These are phyloP conservation scores for Dendrolimus kikuchii DNA, from an alignment of 1,140 invertebrate species.

Conservation along the genomic window DNA sequence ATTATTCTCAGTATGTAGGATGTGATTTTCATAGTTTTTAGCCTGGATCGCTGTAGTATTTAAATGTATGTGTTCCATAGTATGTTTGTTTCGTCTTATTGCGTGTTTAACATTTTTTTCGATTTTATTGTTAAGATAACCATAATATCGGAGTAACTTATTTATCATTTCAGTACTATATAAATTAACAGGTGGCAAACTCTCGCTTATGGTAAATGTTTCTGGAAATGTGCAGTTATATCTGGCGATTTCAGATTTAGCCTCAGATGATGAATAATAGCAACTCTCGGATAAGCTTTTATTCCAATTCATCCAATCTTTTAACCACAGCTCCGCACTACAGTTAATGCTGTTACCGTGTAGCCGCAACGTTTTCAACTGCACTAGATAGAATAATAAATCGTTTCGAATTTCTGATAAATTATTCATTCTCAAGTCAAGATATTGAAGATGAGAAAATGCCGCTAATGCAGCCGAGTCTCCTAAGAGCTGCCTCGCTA, in stretches of 20 bases:
- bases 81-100: conserved; percentile 11
- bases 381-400: conserved; percentile 79
- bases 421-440: conserved; percentile 80
- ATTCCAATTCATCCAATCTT: conserved; percentile 75
- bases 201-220: conserved; percentile 64
- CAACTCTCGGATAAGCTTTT: conserved; percentile 68
- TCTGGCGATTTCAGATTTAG: conserved; percentile 53
- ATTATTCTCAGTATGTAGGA: neutral
- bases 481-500: conserved; percentile 78
- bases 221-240: conserved; percentile 65
- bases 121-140: conserved; percentile 61
- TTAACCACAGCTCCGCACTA: conserved; percentile 76
- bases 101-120: conserved; percentile 34
- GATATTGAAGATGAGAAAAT: conserved; percentile 77
- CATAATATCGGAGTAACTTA: conserved; percentile 58
- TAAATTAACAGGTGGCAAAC: conserved; percentile 60
- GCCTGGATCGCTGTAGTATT: conserved; percentile 14
- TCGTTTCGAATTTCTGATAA: conserved; percentile 75
- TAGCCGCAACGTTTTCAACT: conserved; percentile 75
- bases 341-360: conserved; percentile 78
- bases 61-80: conserved; percentile 12
- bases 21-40: neutral
- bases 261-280: conserved; percentile 57
- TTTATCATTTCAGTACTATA: conserved; percentile 69
- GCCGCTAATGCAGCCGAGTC: conserved; percentile 81